Percentiles rank a stretch among this genome's conserved stretches.
Evolutionary conservation across 2,797 vertebrate species (phyloP).

Genomic region (Sebastes elongatus): DNA sequence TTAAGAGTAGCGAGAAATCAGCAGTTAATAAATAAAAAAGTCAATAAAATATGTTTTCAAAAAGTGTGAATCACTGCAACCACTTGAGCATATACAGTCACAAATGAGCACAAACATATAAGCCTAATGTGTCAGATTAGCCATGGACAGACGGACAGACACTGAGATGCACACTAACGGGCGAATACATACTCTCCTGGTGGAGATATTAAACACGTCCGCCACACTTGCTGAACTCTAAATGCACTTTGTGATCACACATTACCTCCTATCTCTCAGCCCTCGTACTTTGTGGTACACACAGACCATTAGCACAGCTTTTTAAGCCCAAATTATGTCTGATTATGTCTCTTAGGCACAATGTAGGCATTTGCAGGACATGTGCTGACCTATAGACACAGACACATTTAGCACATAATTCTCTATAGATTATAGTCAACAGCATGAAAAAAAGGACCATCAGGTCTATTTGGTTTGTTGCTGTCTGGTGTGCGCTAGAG

Average conservation of each 20-base stretch:
- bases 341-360: not conserved
- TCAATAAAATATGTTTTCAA: no score
- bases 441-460: conserved; percentile 15
- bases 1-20: no score
- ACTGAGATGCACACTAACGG: not conserved
- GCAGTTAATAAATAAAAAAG: no score
- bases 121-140: fast-evolving
- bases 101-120: no score
- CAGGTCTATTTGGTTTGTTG: conserved; percentile 19
- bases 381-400: not conserved
- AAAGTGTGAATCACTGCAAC: no score
- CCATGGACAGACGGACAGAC: no score
- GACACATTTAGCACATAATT: not conserved
- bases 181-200: not conserved
- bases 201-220: no score
- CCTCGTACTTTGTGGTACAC: not conserved
- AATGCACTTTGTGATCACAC: no score
- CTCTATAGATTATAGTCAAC: conserved; percentile 8
- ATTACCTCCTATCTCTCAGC: not conserved
- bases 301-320: not conserved
- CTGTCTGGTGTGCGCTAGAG: conserved; percentile 1
- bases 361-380: not conserved
- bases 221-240: no score
- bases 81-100: no score
- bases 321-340: not conserved